Percentiles rank a stretch among this genome's conserved stretches.
Conservation (phyloP, 2,797 vertebrate species). For the Scolopax bukidnonensis region DNA sequence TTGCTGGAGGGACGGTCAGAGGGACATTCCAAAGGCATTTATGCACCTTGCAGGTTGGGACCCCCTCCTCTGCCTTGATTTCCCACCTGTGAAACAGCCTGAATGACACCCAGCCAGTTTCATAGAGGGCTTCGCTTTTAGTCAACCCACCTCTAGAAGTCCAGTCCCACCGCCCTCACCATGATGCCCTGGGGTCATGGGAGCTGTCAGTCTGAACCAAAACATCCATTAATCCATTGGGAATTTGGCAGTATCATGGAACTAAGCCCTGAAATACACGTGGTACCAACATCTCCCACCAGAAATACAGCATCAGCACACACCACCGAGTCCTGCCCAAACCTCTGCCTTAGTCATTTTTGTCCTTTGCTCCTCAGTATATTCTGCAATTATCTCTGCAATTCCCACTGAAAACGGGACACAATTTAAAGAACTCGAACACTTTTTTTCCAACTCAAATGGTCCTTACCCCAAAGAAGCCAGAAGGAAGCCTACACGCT, state of each 20-base stretch:
- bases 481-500: neutral
- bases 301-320: rapidly evolving
- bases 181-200: neutral
- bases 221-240: neutral
- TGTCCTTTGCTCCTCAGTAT: neutral
- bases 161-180: neutral
- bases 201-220: neutral
- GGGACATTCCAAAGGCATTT: neutral
- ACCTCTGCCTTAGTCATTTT: neutral
- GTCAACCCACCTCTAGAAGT: neutral
- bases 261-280: neutral
- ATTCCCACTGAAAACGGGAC: neutral
- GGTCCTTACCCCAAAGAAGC: neutral
- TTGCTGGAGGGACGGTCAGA: neutral
- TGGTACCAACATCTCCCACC: rapidly evolving
- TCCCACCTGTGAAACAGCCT: neutral
- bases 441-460: neutral
- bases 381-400: neutral
- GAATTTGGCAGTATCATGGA: neutral
- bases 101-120: neutral
- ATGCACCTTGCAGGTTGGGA: neutral
- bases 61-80: neutral
- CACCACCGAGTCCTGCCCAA: rapidly evolving
- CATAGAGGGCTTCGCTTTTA: neutral
- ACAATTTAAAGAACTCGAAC: neutral